Evolutionary conservation across 2,888 invertebrate species (phyloP).

Genomic region (Saturnia pavonia): DNA sequence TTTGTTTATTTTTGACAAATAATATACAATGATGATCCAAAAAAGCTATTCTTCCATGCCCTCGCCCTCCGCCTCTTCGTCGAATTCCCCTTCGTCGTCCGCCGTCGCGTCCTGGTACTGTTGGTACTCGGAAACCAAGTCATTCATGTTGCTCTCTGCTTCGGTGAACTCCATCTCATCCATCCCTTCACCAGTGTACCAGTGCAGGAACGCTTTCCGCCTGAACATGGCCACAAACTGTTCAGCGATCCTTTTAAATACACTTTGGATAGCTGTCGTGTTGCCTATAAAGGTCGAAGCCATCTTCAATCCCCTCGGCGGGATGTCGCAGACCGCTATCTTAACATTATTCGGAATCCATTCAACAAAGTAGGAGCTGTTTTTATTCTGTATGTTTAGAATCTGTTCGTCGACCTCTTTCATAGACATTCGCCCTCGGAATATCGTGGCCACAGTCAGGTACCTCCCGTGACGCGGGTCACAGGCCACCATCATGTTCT

Average conservation of each 20-base stretch:
- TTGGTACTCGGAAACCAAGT: conserved; percentile 88
- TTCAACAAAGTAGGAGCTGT: conserved; percentile 89
- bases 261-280: conserved; percentile 91
- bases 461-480: conserved; percentile 95
- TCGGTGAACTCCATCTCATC: conserved; percentile 96
- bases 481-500: conserved; percentile 95
- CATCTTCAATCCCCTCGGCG: conserved; percentile 89
- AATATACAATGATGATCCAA: conserved; percentile 38
- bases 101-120: conserved; percentile 86
- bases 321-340: conserved; percentile 91
- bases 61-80: conserved; percentile 78
- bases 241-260: conserved; percentile 92
- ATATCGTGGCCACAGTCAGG: conserved; percentile 93
- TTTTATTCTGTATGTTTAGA: conserved; percentile 89
- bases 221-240: conserved; percentile 97
- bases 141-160: conserved; percentile 93
- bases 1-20: conserved; percentile 47
- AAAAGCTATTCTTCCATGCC: conserved; percentile 65
- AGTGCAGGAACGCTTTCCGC: conserved; percentile 97
- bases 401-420: conserved; percentile 93
- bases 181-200: conserved; percentile 97
- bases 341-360: conserved; percentile 92
- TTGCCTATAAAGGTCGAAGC: conserved; percentile 94
- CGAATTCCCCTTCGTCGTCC: conserved; percentile 81
- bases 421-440: conserved; percentile 96